Conservation (phyloP, 2,888 invertebrate genomes). For the Agrochola litura region DNA sequence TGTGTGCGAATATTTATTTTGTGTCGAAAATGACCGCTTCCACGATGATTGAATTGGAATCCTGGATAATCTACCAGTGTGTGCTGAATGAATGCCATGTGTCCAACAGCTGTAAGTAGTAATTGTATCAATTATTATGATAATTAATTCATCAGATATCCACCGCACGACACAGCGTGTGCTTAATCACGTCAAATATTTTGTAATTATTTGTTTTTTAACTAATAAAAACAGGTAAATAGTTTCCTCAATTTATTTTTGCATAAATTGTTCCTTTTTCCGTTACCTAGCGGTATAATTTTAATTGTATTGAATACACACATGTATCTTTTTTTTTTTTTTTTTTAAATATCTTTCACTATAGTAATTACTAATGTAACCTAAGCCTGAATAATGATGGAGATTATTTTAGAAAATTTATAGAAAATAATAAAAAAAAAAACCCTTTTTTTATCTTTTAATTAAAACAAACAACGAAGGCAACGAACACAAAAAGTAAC, state of each 20-base stretch:
- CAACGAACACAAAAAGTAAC: not conserved
- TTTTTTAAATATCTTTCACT: not conserved
- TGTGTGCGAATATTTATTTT: slow-evolving; percentile 70
- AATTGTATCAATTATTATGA: slow-evolving; percentile 37
- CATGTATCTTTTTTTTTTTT: not conserved
- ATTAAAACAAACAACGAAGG: not conserved
- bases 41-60: slow-evolving; percentile 92
- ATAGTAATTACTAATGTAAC: not conserved
- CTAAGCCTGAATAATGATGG: too few relatives aligned
- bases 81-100: slow-evolving; percentile 92
- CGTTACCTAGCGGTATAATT: not conserved
- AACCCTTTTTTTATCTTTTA: not conserved
- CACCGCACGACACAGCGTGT: slow-evolving; percentile 39
- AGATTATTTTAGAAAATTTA: not conserved
- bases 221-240: not conserved
- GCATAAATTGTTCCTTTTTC: slow-evolving; percentile 19
- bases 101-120: slow-evolving; percentile 92
- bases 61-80: slow-evolving; percentile 93
- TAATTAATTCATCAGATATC: slow-evolving; percentile 47
- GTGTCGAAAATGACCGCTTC: slow-evolving; percentile 87
- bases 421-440: not conserved
- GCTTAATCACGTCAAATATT: slow-evolving; percentile 35
- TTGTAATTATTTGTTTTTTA: slow-evolving; percentile 35
- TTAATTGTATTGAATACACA: not conserved
- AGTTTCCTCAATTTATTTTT: slow-evolving; percentile 46